Conservation (phyloP, 1,140 invertebrate species). For the Zophobas morio region DNA sequence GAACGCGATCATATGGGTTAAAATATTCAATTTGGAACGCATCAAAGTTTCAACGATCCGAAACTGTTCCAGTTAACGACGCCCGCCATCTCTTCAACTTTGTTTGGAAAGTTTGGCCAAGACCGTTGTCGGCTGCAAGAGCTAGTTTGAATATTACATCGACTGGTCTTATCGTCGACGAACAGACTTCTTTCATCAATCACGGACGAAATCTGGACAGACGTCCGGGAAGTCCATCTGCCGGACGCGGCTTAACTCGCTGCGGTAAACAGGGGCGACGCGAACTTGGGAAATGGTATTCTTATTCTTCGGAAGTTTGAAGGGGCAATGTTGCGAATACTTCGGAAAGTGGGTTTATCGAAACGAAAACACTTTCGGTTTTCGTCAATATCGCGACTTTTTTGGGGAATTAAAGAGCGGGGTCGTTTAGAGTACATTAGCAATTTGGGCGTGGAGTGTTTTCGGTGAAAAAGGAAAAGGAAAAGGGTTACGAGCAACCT, state of each 20-base stretch:
- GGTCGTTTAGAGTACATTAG: too few relatives aligned
- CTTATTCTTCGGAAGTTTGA: too few relatives aligned
- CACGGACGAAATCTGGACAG: conserved; percentile 26
- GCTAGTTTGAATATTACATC: conserved; percentile 42
- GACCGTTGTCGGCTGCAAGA: conserved; percentile 39
- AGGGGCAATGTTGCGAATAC: too few relatives aligned
- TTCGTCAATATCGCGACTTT: too few relatives aligned
- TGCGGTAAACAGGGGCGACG: neutral
- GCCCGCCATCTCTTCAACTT: conserved; percentile 31
- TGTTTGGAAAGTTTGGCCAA: conserved; percentile 37
- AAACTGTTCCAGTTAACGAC: conserved; percentile 42
- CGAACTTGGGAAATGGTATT: too few relatives aligned
- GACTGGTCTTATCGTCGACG: conserved; percentile 35
- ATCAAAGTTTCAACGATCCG: conserved; percentile 36
- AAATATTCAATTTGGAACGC: conserved; percentile 38
- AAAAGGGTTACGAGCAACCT: too few relatives aligned
- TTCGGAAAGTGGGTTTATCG: too few relatives aligned
- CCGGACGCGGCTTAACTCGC: conserved; percentile 7
- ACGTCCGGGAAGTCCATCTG: conserved; percentile 4
- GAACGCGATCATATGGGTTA: conserved; percentile 36
- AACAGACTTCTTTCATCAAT: conserved; percentile 48
- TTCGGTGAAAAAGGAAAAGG: too few relatives aligned
- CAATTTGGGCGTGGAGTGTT: too few relatives aligned
- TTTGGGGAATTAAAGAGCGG: too few relatives aligned
- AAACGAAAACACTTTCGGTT: too few relatives aligned